Conservation (phyloP, 2,113 vertebrate species). For the Indri indri region DNA sequence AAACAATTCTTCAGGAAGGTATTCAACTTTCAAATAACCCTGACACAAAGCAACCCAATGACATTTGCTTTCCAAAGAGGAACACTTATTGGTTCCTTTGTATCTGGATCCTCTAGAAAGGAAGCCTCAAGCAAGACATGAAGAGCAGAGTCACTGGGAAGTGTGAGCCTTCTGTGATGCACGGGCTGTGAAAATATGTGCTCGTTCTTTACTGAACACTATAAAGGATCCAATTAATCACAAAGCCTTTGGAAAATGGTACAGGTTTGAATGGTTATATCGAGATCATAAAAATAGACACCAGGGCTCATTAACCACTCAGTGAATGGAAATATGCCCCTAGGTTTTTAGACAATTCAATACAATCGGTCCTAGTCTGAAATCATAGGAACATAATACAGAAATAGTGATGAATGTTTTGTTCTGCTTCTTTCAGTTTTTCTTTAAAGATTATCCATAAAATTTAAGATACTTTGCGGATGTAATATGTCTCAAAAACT, state of each 20-base stretch:
- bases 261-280: neutral
- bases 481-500: neutral
- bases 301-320: neutral
- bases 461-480: neutral
- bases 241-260: neutral
- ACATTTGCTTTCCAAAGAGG: constrained; percentile 73
- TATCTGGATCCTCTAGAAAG: neutral
- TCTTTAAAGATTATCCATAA: neutral
- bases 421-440: neutral
- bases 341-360: neutral
- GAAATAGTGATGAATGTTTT: neutral
- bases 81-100: neutral
- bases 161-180: neutral
- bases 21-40: constrained; percentile 86
- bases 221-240: neutral
- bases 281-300: neutral
- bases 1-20: constrained; percentile 86
- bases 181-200: neutral
- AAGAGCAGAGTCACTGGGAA: neutral
- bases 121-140: neutral
- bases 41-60: constrained; percentile 76
- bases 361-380: neutral
- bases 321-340: neutral
- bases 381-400: neutral
- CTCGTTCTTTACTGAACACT: neutral